Conservation (phyloP, 2,797 vertebrate species). For the Poecilia wingei region DNA sequence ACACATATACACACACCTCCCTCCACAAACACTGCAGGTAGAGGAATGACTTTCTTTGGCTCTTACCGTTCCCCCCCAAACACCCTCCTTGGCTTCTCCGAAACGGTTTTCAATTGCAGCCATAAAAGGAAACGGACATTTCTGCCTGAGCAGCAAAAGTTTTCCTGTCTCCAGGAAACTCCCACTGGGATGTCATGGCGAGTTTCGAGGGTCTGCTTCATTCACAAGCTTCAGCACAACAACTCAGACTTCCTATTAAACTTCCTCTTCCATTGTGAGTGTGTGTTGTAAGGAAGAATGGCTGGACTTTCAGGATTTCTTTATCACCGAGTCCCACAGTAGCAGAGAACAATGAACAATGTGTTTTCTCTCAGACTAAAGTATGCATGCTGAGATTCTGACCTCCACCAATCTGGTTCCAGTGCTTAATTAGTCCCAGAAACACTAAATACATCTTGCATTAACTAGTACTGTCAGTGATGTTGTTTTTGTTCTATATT, state of each 20-base stretch:
- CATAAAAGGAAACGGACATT: slow-evolving; percentile 67
- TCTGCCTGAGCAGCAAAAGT: slow-evolving; percentile 29
- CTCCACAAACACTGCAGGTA: slow-evolving; percentile 51
- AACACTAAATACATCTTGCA: too few relatives aligned
- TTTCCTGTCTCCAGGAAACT: slow-evolving; percentile 61
- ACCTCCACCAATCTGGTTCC: too few relatives aligned
- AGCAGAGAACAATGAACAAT: background rate
- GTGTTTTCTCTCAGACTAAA: background rate
- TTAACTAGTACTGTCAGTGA: too few relatives aligned
- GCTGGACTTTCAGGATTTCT: slow-evolving; percentile 7
- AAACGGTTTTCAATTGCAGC: slow-evolving; percentile 20
- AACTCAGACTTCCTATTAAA: slow-evolving; percentile 23
- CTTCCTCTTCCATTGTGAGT: slow-evolving; percentile 41
- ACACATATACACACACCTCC: background rate
- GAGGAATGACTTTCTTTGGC: slow-evolving; percentile 12
- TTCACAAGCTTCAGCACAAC: slow-evolving; percentile 42
- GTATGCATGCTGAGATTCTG: background rate
- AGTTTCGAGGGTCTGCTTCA: slow-evolving; percentile 23
- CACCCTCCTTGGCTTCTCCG: slow-evolving; percentile 7
- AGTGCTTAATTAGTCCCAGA: too few relatives aligned
- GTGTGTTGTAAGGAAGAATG: slow-evolving; percentile 1
- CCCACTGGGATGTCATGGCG: slow-evolving; percentile 45
- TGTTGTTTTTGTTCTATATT: too few relatives aligned
- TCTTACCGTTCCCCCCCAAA: background rate
- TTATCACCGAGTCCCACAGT: background rate